Evolutionary conservation across 2,888 invertebrate genomes (phyloP), one percentile per base, ranked within the genome.

Genomic region (Clusia tigrina): DNA sequence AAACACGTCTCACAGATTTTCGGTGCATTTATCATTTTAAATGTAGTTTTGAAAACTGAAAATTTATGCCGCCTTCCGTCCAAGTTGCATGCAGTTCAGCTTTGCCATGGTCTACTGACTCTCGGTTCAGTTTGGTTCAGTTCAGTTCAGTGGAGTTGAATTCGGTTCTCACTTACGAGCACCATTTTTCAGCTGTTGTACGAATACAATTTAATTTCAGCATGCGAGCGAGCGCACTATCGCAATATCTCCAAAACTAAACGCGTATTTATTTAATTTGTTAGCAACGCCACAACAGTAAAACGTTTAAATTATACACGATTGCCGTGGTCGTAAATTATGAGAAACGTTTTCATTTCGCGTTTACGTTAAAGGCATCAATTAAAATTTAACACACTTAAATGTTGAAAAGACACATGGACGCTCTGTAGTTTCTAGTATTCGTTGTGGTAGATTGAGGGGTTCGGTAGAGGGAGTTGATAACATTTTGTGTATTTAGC

Each of bases 261-360:
- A 25, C 53, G 24, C 2, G 26, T 53, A 53, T 25, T 53, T 53
- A 53, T 53, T 24, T 25, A 53, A 53, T 53, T 53, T 53, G 53
- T 25, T 25, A n/a, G 51, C 51, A 51, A 2, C 51, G 23, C 20
- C 6, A n/a, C 46, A 46, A 51, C 51, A 20, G 24, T 18, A n/a
- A 18, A 20, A 15, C 46, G 42, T 42, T 12, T 2, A 17, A 58
- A 58, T 62, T 62, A 61, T 68, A 64, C 63, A 67, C 69, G 67
- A 63, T 67, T 67, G 67, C 65, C 63, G 26, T 54, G 52, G 38
- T 61, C 67, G 71, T 74, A 76, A 77, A 74, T 74, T 77, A 77
- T 77, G 74, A 67, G 74, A 73, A 77, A 74, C 77, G 74, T 74
- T 74, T 74, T 77, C 71, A 74, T 74, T 76, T 75, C 63, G 68